Evolutionary conservation across 2,888 invertebrate species (phyloP).

Genomic region (Drosophila antonietae): DNA sequence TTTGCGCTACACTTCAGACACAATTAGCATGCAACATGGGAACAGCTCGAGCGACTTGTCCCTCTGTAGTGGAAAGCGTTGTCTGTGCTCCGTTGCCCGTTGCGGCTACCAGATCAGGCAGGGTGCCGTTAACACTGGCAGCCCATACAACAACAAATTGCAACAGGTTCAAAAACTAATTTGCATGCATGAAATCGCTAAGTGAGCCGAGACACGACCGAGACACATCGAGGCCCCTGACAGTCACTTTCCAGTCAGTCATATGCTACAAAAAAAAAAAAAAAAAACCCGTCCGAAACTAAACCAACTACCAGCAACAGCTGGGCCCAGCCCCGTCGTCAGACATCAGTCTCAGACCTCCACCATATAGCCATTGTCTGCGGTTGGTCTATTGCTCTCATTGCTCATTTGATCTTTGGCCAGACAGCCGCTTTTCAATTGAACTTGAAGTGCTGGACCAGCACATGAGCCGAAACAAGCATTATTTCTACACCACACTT

Average conservation of each 20-base stretch:
- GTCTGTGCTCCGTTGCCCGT: slow-evolving; percentile 19
- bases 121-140: slow-evolving; percentile 57
- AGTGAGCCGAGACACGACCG: slow-evolving; percentile 69
- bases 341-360: slow-evolving; percentile 29
- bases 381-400: slow-evolving; percentile 63
- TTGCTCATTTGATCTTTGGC: slow-evolving; percentile 58
- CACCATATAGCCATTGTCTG: slow-evolving; percentile 56
- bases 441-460: slow-evolving; percentile 72
- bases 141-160: slow-evolving; percentile 58
- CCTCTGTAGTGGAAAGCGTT: slow-evolving; percentile 15
- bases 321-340: slow-evolving; percentile 37
- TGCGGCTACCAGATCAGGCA: slow-evolving; percentile 38
- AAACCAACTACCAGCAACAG: slow-evolving; percentile 56
- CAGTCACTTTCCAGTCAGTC: slow-evolving; percentile 49
- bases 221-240: slow-evolving; percentile 58
- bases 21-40: slow-evolving; percentile 70
- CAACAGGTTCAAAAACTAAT: slow-evolving; percentile 79
- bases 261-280: slow-evolving; percentile 23
- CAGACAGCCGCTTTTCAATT: slow-evolving; percentile 70
- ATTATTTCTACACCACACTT: slow-evolving; percentile 7
- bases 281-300: slow-evolving; percentile 48
- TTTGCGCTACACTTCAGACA: slow-evolving; percentile 45
- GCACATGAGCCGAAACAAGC: slow-evolving; percentile 18
- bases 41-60: slow-evolving; percentile 17
- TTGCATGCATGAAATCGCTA: slow-evolving; percentile 76